phyloP scores from a whole-genome alignment of 2,113 vertebrate species.

The Gasterosteus aculeatus region DNA sequence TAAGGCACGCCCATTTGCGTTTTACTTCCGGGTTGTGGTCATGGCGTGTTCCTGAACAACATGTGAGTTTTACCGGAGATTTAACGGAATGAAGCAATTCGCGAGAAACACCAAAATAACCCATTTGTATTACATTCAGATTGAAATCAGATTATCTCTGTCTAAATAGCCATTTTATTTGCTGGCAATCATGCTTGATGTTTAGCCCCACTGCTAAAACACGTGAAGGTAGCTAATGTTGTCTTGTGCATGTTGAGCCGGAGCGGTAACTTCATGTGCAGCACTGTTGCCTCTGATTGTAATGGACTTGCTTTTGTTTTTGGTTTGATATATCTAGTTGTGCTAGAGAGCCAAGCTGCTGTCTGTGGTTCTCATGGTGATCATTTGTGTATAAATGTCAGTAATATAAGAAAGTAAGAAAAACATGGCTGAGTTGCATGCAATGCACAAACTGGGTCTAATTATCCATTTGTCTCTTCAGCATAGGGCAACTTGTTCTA shows the following conservation, averaged over 20 bases:
- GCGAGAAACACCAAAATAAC: background rate
- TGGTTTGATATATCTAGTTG: background rate
- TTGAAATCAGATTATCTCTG: accelerated
- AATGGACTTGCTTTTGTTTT: background rate
- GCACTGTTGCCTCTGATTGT: background rate
- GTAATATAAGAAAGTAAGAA: too few relatives aligned
- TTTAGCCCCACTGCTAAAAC: background rate
- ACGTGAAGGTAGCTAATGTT: background rate
- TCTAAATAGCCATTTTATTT: background rate
- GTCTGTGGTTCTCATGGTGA: background rate
- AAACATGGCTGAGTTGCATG: background rate
- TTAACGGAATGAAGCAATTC: background rate
- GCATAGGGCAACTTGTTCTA: background rate
- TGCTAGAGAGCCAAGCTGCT: background rate
- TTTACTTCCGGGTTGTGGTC: constrained; percentile 68
- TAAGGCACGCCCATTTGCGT: accelerated
- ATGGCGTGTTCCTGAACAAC: constrained; percentile 73
- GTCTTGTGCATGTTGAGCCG: background rate
- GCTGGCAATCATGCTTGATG: background rate
- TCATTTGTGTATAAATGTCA: background rate
- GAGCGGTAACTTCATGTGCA: background rate
- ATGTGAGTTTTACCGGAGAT: constrained; percentile 71
- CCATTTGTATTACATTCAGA: background rate
- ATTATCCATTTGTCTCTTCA: background rate
- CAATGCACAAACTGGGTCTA: background rate